These are phyloP conservation scores for Gobio gobio DNA, from an alignment of 2,113 vertebrate genomes.

Conservation along the genomic window DNA sequence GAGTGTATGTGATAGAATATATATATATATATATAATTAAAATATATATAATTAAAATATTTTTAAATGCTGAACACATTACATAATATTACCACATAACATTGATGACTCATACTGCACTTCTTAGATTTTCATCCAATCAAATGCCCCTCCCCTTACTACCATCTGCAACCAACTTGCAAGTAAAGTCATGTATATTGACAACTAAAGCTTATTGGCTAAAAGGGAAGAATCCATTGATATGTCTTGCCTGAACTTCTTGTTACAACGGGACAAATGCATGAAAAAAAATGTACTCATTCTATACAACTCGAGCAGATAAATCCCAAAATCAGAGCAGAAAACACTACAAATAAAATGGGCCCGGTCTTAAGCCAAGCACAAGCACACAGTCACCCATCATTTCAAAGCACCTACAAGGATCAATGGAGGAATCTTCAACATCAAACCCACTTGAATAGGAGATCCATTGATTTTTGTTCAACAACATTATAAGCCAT, in stretches of 20 bases:
- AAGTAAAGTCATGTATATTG: background rate
- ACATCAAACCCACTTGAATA: conserved; percentile 15
- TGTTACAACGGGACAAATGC: background rate
- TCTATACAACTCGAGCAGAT: background rate
- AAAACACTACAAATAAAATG: background rate
- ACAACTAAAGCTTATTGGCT: background rate
- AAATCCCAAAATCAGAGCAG: background rate
- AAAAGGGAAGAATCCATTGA: background rate
- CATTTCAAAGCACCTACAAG: background rate
- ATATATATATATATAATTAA: background rate
- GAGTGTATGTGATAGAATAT: too few relatives aligned
- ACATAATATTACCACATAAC: background rate
- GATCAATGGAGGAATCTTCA: conserved; percentile 2
- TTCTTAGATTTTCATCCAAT: background rate
- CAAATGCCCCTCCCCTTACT: background rate
- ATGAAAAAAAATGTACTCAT: background rate
- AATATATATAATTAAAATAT: background rate
- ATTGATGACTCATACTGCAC: background rate
- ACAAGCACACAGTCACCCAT: background rate
- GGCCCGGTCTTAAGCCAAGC: background rate
- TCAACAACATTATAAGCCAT: conserved; percentile 45
- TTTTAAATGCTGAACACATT: background rate
- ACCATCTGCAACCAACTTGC: background rate
- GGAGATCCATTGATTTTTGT: conserved; percentile 58
- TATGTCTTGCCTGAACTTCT: background rate